Conservation (phyloP, 2,797 vertebrate genomes). For the Erpetoichthys calabaricus region DNA sequence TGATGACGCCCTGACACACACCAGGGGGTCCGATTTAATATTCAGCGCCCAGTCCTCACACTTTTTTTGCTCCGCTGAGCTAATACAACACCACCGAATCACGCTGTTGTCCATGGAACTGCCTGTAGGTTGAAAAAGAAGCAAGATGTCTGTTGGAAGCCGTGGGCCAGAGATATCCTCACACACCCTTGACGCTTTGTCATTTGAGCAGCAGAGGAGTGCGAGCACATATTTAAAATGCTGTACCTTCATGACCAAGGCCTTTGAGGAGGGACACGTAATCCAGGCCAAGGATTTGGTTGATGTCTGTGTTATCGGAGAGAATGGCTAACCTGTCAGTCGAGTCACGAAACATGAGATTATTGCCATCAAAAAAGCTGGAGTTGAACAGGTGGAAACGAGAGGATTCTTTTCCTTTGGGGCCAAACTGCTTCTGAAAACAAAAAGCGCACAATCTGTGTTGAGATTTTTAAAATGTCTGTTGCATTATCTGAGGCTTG, state of each 20-base stretch:
- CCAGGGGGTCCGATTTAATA: slow-evolving; percentile 67
- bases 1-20: slow-evolving; percentile 66
- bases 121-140: slow-evolving; percentile 36
- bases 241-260: slow-evolving; percentile 77
- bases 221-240: too few relatives aligned
- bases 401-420: slow-evolving; percentile 44
- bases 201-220: too few relatives aligned
- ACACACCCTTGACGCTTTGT: too few relatives aligned
- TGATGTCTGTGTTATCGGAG: slow-evolving; percentile 54
- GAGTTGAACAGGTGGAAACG: slow-evolving; percentile 73
- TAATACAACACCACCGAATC: slow-evolving; percentile 84
- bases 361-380: slow-evolving; percentile 43
- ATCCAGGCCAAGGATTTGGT: slow-evolving; percentile 70
- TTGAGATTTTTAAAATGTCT: too few relatives aligned
- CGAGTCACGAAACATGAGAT: slow-evolving; percentile 69
- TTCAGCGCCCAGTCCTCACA: slow-evolving; percentile 79
- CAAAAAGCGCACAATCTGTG: slow-evolving; percentile 1
- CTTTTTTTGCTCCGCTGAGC: slow-evolving; percentile 67
- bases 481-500: not conserved
- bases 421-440: slow-evolving; percentile 63
- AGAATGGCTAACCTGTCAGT: slow-evolving; percentile 57
- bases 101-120: slow-evolving; percentile 77
- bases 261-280: slow-evolving; percentile 79
- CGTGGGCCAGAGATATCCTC: too few relatives aligned
- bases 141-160: too few relatives aligned